Base-by-base conservation (phyloP, 2,113 vertebrate genomes). In the Gymnocephalus cernua region DNA sequence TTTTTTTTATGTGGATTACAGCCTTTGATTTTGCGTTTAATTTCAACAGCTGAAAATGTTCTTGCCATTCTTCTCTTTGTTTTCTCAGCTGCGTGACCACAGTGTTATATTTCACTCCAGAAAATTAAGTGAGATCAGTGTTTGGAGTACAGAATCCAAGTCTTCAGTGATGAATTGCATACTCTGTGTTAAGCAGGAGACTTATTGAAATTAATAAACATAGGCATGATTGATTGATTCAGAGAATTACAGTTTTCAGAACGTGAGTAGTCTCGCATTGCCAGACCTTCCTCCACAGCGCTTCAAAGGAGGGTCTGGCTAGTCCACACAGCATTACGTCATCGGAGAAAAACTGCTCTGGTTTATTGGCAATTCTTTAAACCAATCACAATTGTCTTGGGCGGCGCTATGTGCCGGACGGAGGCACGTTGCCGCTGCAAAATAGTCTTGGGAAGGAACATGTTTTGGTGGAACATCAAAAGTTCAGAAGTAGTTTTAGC, bases 41-140 rank as follows among this genome's bases (percentile, higher is more conserved):
- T 85, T 84, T 87, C 15, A 82, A 72, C 69, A 77, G 62, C 70
- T 80, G 65, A 74, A 82, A 74, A 77, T 25, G 16, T 53, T 68
- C 9, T 57, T 27, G 12, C 12, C 25, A 6, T 44, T 62, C 72
- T 54, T 45, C 35, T 15, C n/a, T 53, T n/a, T 87, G 63, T 88
- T 91, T 88, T 88, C 72, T 80, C 78, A 88, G 80, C 83, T 91
- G 80, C 65, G 6, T 3, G 75, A 32, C 80, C 73, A 67, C 75
- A 75, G 65, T 21, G 50, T 54, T 78, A 62, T 35, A 12, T 79
- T 68, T 81, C 53, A 19, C 45, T 66, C 73, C 45, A 59, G 63
- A 44, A 61, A 63, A 70, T 78, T 32, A 84, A 84, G 27, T 72
- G 70, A 74, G 70, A 70, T 88, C 74, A 77, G 51, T 74, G 68